Evolutionary conservation across 2,113 vertebrate species (phyloP).

Genomic region (Cephalopterus ornatus): DNA sequence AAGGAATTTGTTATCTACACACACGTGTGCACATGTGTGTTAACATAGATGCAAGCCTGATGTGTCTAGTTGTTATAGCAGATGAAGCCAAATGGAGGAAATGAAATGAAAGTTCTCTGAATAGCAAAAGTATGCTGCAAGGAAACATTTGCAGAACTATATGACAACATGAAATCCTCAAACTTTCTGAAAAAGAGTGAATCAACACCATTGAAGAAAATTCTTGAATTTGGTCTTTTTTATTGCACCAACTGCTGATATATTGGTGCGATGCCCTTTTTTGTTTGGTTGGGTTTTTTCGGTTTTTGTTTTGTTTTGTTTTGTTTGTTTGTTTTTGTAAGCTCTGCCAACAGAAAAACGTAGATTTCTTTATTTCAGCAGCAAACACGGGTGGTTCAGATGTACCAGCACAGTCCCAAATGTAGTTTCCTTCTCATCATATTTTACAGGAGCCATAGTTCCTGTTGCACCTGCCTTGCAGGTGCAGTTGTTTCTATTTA

Average conservation of each 20-base stretch:
- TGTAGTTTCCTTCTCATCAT: neutral
- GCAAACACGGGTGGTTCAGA: neutral
- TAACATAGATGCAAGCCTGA: neutral
- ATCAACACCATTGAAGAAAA: neutral
- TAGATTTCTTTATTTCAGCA: neutral
- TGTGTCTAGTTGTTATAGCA: neutral
- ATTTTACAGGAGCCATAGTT: neutral
- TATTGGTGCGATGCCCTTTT: neutral
- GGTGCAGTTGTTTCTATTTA: neutral
- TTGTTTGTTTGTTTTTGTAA: neutral
- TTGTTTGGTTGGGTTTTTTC: neutral
- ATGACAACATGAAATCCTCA: neutral
- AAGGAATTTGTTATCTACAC: neutral
- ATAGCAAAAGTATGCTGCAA: neutral
- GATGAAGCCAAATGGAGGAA: neutral
- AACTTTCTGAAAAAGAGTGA: neutral
- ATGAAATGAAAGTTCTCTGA: neutral
- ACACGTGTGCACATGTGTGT: neutral
- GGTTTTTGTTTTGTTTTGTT: no score
- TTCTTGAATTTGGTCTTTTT: neutral
- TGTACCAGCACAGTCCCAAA: neutral
- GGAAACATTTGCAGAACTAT: neutral
- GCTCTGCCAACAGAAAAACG: neutral
- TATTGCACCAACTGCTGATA: neutral
- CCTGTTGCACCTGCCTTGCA: neutral